Evolutionary conservation across 2,113 vertebrate species (phyloP).

Genomic region (Conger conger): DNA sequence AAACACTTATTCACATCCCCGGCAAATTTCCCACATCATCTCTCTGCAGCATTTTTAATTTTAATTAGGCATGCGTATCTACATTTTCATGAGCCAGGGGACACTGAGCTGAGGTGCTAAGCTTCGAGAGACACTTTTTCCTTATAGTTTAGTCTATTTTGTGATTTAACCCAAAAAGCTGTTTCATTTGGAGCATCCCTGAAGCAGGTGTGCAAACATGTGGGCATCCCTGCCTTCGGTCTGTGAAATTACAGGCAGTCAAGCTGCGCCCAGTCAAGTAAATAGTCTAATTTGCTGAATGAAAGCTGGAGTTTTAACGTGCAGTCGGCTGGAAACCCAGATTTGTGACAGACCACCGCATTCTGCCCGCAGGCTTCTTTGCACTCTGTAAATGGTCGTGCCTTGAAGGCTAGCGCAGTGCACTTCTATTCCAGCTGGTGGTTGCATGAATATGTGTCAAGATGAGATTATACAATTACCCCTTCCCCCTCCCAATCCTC

Average conservation of each 20-base stretch:
- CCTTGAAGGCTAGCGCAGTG: neutral
- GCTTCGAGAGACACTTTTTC: neutral
- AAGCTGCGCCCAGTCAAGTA: constrained; percentile 27
- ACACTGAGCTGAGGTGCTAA: neutral
- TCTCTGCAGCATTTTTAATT: neutral
- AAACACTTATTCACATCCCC: neutral
- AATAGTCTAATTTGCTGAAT: constrained; percentile 28
- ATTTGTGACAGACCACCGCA: constrained; percentile 22
- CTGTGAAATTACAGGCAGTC: constrained; percentile 39
- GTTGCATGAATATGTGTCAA: neutral
- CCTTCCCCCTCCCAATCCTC: no score
- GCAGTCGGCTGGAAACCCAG: constrained; percentile 26
- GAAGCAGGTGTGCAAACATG: constrained; percentile 25
- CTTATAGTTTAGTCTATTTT: neutral
- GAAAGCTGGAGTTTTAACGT: constrained; percentile 26
- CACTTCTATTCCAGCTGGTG: neutral
- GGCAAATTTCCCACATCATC: neutral
- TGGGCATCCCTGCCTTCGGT: constrained; percentile 27
- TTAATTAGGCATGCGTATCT: neutral
- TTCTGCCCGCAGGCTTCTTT: constrained; percentile 22
- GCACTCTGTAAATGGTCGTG: constrained; percentile 16
- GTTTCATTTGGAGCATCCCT: constrained; percentile 19
- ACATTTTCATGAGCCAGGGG: neutral
- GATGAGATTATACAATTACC: neutral
- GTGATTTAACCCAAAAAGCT: neutral